These are phyloP conservation scores for Phalera bucephala DNA, from an alignment of 2,888 invertebrate species.

Conservation along the genomic window DNA sequence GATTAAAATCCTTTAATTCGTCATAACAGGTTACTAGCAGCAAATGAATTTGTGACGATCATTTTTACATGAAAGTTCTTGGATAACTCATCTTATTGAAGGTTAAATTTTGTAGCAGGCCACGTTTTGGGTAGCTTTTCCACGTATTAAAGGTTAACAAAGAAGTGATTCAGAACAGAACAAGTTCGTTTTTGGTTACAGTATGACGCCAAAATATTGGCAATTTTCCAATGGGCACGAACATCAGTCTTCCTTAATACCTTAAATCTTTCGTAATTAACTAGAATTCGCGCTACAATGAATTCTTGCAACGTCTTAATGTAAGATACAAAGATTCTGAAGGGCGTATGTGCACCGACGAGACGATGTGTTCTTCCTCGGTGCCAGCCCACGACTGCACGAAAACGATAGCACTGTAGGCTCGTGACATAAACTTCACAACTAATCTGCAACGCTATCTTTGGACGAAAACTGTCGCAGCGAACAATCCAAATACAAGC, in stretches of 20 bases:
- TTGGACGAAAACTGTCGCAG: constrained; percentile 16
- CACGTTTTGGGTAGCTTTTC: background rate
- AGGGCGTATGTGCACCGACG: no score
- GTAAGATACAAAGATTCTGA: no score
- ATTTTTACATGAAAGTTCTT: no score
- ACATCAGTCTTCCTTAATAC: constrained; percentile 16
- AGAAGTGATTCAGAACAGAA: constrained; percentile 13
- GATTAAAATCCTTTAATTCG: no score
- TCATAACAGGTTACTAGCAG: no score
- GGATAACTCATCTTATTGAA: no score
- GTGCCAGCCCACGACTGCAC: background rate
- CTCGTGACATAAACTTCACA: constrained; percentile 20
- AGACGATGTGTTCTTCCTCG: no score
- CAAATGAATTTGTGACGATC: no score
- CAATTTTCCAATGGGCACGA: background rate
- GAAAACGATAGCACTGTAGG: background rate
- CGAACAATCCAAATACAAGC: constrained; percentile 20
- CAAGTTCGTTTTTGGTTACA: constrained; percentile 18
- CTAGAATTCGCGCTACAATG: constrained; percentile 21
- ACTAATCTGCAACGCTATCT: constrained; percentile 25
- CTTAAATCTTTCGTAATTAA: constrained; percentile 30
- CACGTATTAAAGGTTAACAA: constrained; percentile 8
- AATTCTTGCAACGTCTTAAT: constrained; percentile 19
- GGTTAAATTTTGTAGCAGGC: no score
- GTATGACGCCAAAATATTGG: background rate